These are phyloP conservation scores for Glareola pratincola DNA, from an alignment of 2,113 vertebrate genomes.

Conservation along the genomic window DNA sequence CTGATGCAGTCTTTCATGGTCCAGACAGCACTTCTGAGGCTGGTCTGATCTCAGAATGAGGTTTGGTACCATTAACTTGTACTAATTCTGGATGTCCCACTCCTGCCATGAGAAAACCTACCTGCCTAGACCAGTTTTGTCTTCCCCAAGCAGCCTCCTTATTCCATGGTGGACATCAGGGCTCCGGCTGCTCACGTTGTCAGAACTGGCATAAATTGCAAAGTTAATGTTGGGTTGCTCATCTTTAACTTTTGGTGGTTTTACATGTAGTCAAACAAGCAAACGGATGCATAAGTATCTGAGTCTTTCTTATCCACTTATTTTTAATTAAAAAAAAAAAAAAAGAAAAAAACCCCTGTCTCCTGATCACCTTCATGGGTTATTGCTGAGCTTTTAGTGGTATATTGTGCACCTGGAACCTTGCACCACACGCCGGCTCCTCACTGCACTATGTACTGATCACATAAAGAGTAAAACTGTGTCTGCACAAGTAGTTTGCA, in stretches of 20 bases:
- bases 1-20: not conserved
- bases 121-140: not conserved
- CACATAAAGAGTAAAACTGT: not conserved
- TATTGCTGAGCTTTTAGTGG: not conserved
- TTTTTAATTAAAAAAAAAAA: not conserved
- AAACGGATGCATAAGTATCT: not conserved
- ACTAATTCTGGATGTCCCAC: not conserved
- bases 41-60: not conserved
- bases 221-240: not conserved
- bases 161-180: not conserved
- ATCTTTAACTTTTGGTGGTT: not conserved
- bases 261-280: not conserved
- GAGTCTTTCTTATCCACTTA: not conserved
- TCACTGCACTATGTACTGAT: not conserved
- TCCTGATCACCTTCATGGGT: accelerated
- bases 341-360: too few relatives aligned
- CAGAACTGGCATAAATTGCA: not conserved
- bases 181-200: not conserved
- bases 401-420: not conserved
- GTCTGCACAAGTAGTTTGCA: not conserved
- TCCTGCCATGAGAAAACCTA: not conserved
- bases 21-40: not conserved
- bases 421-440: not conserved
- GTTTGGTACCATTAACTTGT: not conserved
- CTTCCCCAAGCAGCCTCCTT: not conserved